Percentiles rank a stretch among this genome's conserved stretches.
phyloP scores from a whole-genome alignment of 2,888 invertebrate species.

The Slavum lentiscoides region DNA sequence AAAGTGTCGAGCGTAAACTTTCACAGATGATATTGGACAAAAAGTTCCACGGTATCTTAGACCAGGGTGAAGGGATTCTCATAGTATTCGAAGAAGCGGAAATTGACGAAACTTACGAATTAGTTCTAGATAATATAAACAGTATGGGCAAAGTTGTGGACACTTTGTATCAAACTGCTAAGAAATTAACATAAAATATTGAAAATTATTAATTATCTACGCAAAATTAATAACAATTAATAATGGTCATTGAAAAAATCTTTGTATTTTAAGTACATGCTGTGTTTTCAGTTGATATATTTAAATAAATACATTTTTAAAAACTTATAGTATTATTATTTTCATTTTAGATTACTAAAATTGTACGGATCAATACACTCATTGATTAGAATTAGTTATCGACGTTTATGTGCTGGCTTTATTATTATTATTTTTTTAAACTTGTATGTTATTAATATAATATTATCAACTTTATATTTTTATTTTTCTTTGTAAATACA shows the following conservation, averaged over 20 bases:
- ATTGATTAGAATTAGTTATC: conserved; percentile 1
- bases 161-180: conserved; percentile 97
- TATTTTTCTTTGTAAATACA: conserved; percentile 44
- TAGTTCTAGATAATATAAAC: conserved; percentile 94
- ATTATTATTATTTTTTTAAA: background rate
- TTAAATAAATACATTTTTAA: conserved; percentile 23
- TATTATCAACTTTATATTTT: background rate
- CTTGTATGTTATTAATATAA: conserved; percentile 5
- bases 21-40: conserved; percentile 99
- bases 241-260: conserved; percentile 19
- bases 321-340: conserved; percentile 5
- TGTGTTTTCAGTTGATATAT: conserved; percentile 34
- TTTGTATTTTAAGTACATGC: conserved; percentile 24
- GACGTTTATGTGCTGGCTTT: background rate
- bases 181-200: conserved; percentile 71
- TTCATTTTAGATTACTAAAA: conserved; percentile 1
- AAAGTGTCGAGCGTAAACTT: conserved; percentile 95
- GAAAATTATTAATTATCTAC: conserved; percentile 6
- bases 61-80: conserved; percentile 97
- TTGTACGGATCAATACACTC: background rate
- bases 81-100: conserved; percentile 96
- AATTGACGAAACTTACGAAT: conserved; percentile 95
- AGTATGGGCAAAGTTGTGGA: conserved; percentile 99
- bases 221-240: conserved; percentile 11
- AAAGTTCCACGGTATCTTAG: conserved; percentile 94